Base-by-base conservation (phyloP, 2,888 invertebrate species). In the Drosophila testacea region DNA sequence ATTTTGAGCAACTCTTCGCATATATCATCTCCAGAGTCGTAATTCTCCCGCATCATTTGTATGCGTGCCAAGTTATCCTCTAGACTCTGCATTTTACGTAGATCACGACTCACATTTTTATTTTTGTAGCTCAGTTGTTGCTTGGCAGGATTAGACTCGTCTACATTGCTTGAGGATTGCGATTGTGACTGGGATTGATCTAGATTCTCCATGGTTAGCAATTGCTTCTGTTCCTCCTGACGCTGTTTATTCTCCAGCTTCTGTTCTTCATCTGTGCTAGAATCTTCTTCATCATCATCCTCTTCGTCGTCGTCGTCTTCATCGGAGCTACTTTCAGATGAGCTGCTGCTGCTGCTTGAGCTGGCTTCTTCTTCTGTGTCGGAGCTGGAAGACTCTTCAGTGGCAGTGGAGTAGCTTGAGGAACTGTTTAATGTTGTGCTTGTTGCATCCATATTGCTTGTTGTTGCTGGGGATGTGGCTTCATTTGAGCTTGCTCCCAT, bases 21-120 rank as follows among this genome's bases (percentile, higher is more conserved):
- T 2, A 92, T 90, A 70, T 92, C 92, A 73, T 92, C 92, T 0
- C 90, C 91, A 0, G 92, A 89, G 66, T 92, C 92, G 52, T 90
- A 92, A 55, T 91, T 92, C 7, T 91, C 90, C 1, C 92, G 87
- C 92, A 92, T 92, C 88, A 88, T 91, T 71, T 92, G 92, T 61
- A 92, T 92, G 51, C 92, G 90, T 2, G 90, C 84, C 10, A 92
- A 71, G 64, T 92, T 91, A 22, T 90, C 91, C 44, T 92, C 92
- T 0, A 92, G 75, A 34, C 81, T 91, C 57, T 91, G 91, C 0
- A 92, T 81, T 55, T 91, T 91, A 32, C 91, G 91, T 64, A 92
- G 82, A 60, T 92, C 92, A 47, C 80, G 90, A 46, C 90, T 91
- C 4, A 91, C 91, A 61, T 86, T 86, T 46, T 87, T 89, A 59